Percentiles rank a stretch among this genome's conserved stretches.
phyloP scores from a whole-genome alignment of 2,113 vertebrate genomes.

The Solea solea region DNA sequence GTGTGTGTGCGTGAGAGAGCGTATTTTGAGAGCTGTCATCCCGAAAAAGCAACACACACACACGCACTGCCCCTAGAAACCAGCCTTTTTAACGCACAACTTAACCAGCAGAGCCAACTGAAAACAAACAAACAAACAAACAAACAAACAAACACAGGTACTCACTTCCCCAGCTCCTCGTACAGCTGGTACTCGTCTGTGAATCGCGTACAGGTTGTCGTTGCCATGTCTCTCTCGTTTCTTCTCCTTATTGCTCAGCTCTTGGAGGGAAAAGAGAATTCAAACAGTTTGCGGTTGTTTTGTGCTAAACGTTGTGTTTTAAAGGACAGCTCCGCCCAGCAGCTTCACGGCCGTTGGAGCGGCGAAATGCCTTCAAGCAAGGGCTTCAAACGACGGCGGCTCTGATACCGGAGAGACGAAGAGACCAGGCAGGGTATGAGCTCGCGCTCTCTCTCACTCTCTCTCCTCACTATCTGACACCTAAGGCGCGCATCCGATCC shows the following conservation, averaged over 20 bases:
- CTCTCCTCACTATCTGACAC: constrained; percentile 45
- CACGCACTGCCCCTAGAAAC: constrained; percentile 14
- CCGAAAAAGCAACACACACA: constrained; percentile 31
- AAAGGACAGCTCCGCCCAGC: constrained; percentile 49
- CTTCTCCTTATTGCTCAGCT: constrained; percentile 18
- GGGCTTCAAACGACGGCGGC: constrained; percentile 38
- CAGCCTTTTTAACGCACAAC: not conserved
- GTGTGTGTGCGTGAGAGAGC: not conserved
- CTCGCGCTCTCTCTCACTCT: not conserved
- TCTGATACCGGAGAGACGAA: constrained; percentile 26
- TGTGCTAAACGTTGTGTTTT: constrained; percentile 4
- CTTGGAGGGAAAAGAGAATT: not conserved
- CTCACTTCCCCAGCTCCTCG: constrained; percentile 97
- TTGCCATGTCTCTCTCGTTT: constrained; percentile 84
- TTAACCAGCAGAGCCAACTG: not conserved
- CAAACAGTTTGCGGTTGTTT: not conserved
- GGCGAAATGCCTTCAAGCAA: constrained; percentile 23
- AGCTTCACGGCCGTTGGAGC: constrained; percentile 50
- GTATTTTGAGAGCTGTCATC: constrained; percentile 62
- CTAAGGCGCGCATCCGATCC: constrained; percentile 25
- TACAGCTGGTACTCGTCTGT: constrained; percentile 96
- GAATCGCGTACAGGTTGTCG: constrained; percentile 94
- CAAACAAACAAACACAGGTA: not conserved
- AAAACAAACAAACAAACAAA: not conserved
- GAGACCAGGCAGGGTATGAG: constrained; percentile 23